Evolutionary conservation across 2,113 vertebrate genomes (phyloP).

Genomic region (Taurulus bubalis): DNA sequence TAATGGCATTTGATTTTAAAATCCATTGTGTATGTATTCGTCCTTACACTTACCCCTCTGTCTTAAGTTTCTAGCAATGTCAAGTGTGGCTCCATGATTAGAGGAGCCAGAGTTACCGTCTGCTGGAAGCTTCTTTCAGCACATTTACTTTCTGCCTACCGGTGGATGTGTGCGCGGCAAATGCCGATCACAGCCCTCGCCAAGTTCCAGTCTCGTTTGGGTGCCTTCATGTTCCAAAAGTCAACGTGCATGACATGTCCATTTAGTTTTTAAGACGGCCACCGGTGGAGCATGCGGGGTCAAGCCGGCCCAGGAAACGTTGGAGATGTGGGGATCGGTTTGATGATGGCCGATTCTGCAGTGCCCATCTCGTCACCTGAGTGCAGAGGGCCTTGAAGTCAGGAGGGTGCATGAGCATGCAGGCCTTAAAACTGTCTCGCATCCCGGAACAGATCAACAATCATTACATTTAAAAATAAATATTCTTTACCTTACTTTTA

Average conservation of each 20-base stretch:
- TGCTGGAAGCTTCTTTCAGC: slow-evolving; percentile 25
- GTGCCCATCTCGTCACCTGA: background rate
- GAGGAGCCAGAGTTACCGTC: slow-evolving; percentile 21
- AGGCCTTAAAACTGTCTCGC: background rate
- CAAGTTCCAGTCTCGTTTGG: background rate
- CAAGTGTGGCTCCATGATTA: background rate
- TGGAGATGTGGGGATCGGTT: background rate
- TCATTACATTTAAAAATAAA: too few species aligned
- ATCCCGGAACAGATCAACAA: background rate
- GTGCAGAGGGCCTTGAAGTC: background rate
- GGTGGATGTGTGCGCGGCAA: slow-evolving; percentile 3
- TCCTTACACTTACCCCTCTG: background rate
- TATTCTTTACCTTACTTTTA: too few species aligned
- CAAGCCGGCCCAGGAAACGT: background rate
- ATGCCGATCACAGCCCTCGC: slow-evolving; percentile 7
- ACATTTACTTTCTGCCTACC: slow-evolving; percentile 16
- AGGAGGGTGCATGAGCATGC: too few species aligned
- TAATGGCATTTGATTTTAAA: background rate
- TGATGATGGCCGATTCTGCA: background rate
- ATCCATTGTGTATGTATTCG: background rate
- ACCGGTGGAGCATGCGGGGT: background rate
- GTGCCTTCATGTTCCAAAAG: slow-evolving; percentile 1
- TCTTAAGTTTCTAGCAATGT: slow-evolving; percentile 1
- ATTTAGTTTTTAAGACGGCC: background rate
- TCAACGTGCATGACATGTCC: background rate